Base-by-base conservation (phyloP, 1,140 invertebrate species). In the Drosophila lacertosa region DNA sequence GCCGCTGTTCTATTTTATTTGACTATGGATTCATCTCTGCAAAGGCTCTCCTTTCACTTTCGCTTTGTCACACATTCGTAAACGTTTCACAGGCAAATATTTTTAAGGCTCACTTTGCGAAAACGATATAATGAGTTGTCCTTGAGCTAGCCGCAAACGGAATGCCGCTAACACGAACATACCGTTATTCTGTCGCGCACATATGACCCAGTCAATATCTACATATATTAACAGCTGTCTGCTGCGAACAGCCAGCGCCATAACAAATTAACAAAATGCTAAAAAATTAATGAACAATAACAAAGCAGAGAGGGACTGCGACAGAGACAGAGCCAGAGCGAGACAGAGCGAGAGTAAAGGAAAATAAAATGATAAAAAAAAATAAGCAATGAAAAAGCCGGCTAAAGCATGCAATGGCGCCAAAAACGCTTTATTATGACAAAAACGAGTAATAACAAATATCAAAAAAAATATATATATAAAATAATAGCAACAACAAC, bases 361-460 rank as follows among this genome's bases (percentile, higher is more conserved):
- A 42, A 62, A 32, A n/a, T 24, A 33, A 42, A n/a, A n/a, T 29
- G 15, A 26, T 11, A 50, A 7, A 20, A 42, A 33, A n/a, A 51
- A 54, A 48, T 32, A 16, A 22, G 26, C 50, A 70, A 70, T 57
- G 60, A 57, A 37, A 58, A 58, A 3, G 51, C 29, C 66, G 40
- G 33, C 26, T 33, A 40, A 20, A 29, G 40, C 42, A 47, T 33
- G 32, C 33, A 67, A 83, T 78, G 74, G 66, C 71, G 73, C 64
- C 77, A 86, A 86, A 83, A 84, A 75, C 74, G 74, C 59, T 86
- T 86, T 86, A 86, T 86, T 86, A 82, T 82, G 70, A 55, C 82
- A 77, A 81, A 86, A 82, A 32, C 57, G 44, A 63, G 50, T 58
- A 70, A 70, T 54, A 76, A 74, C 33, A 82, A 71, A 70, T 64